Evolutionary conservation across 2,888 invertebrate species (phyloP), one percentile per base, ranked within the genome.

Genomic region (Marasmarcha lunaedactyla): DNA sequence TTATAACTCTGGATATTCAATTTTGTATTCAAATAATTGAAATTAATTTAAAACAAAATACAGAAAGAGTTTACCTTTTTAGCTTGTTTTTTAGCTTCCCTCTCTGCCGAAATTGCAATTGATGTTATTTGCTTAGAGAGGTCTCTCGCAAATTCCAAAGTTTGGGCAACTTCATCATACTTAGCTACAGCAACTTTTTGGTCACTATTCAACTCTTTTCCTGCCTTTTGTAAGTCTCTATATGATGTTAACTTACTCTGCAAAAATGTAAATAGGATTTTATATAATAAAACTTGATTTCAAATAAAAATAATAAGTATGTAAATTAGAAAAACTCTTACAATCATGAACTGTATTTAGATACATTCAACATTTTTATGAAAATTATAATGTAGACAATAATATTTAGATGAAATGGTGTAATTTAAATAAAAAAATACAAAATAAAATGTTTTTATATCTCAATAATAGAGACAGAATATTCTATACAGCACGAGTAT

Each of bases 181-280:
- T 94, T 95, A 33, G 91, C 90, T 45, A 96, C 91, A 14, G 97
- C 96, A 57, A 89, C 89, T 73, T 92, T 90, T 76, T 97, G 96
- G 63, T 97, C 97, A 40, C 62, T 84, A 61, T 94, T 93, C 51
- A 97, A 83, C 59, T 92, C 92, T 76, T 92, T 93, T 34, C 96
- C 97, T 59, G 90, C 87, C 54, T 90, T 90, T 71, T 93, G 91
- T 57, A 93, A 87, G 57, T 92, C 91, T 53, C 89, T 88, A 65
- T 95, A 95, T 20, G 90, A 89, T 78, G 96, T 95, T 59, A 97
- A 83, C 81, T 93, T 95, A 45, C 88, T 88, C 96, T 97, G 71
- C 36, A 48, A 58, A 33, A 34, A 38, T 1, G 35, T 12, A 38
- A 30, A 11, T 38, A 35, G 6, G n/a, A n/a, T n/a, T n/a, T n/a